phyloP scores from a whole-genome alignment of 2,797 vertebrate species.

The Syngnathus acus region DNA sequence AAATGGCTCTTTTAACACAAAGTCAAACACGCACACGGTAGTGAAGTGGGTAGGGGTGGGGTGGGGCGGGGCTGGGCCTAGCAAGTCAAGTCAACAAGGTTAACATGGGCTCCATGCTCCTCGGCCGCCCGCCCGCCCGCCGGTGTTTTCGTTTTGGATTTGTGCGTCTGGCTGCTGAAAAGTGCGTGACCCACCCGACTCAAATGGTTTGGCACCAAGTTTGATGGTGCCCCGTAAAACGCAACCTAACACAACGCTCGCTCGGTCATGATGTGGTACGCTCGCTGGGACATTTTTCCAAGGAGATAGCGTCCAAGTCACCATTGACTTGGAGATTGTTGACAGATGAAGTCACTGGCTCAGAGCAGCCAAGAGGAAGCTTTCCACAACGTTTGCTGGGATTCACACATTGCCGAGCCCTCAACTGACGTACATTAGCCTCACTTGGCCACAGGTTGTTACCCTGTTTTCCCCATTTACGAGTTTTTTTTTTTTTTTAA shows the following conservation, averaged over 20 bases:
- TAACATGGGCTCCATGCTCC: background rate
- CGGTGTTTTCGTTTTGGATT: background rate
- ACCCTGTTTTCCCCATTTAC: no score
- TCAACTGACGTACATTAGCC: no score
- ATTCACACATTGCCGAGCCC: no score
- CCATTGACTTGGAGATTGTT: background rate
- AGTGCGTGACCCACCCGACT: background rate
- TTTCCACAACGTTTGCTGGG: background rate
- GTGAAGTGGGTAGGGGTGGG: background rate
- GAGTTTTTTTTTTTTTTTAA: no score
- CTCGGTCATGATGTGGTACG: background rate
- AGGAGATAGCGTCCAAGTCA: background rate
- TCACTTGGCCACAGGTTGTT: no score
- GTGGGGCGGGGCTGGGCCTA: no score
- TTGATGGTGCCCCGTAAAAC: background rate
- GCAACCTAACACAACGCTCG: background rate
- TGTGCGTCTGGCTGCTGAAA: background rate
- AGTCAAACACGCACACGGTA: background rate
- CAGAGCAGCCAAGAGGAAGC: slow-evolving; percentile 7
- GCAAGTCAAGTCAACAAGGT: no score
- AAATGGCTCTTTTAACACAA: no score
- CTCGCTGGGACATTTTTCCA: background rate
- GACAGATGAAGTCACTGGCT: slow-evolving; percentile 16
- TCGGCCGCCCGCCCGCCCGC: background rate
- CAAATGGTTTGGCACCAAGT: background rate